Percentiles rank a stretch among this genome's conserved stretches.
phyloP scores from a whole-genome alignment of 1,140 invertebrate genomes.

The Neotoxoptera formosana region DNA sequence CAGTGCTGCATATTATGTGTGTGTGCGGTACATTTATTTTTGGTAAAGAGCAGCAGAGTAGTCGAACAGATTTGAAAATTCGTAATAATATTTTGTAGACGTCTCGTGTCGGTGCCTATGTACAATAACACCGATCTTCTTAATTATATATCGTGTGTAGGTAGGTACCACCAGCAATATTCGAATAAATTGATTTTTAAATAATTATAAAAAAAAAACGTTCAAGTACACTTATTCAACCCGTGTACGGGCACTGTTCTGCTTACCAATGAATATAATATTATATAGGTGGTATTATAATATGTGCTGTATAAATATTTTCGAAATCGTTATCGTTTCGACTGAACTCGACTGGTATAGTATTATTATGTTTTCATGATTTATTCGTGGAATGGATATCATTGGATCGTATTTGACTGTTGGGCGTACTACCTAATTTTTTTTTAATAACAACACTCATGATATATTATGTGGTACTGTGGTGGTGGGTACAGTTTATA shows the following conservation, averaged over 20 bases:
- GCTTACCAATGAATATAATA: too few species aligned
- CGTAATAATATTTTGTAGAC: not conserved
- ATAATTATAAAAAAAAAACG: not conserved
- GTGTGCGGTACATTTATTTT: not conserved
- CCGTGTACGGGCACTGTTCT: not conserved
- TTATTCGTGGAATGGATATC: not conserved
- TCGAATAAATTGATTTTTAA: slow-evolving; percentile 15
- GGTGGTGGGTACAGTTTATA: not conserved
- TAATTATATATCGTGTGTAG: not conserved
- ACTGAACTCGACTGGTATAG: not conserved
- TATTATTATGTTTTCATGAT: not conserved
- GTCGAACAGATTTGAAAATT: not conserved
- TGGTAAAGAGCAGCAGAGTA: not conserved
- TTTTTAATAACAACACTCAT: not conserved
- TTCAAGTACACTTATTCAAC: not conserved
- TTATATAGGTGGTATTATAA: not conserved
- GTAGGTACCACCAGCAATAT: not conserved
- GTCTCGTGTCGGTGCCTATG: not conserved
- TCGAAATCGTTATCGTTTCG: not conserved
- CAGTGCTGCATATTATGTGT: not conserved
- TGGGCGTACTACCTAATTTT: not conserved
- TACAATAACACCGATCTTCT: not conserved
- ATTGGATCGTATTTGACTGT: not conserved
- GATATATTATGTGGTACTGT: too few species aligned
- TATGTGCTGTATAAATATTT: not conserved